Base-by-base conservation (phyloP, 2,113 vertebrate species). In the Oryzias melastigma region DNA sequence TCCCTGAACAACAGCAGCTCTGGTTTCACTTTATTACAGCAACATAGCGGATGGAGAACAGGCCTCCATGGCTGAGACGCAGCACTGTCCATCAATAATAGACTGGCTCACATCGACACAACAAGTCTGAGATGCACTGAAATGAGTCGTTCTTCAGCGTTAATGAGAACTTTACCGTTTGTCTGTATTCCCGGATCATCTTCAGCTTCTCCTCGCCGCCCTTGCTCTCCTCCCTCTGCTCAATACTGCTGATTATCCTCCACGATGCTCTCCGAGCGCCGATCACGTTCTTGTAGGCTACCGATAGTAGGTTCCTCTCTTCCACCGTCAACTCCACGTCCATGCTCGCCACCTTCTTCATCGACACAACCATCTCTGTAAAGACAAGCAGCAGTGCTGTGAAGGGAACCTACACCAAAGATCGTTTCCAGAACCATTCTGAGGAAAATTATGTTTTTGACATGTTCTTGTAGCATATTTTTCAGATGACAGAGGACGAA, bases 161-260 rank as follows among this genome's bases (percentile, higher is more conserved):
- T 45, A 6, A 5, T 1, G 41, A 29, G 53, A 5, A 14, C 14
- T 68, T 93, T 89, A 99, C 97, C 93, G 92, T 95, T 95, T 97
- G 94, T 90, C 95, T 95, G 91, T 99, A 98, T 67, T 98, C 95
- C 89, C 93, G 93, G 87, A 98, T 98, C 96, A 98, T 98, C 92
- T 96, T 97, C 91, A 98, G 88, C 88, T 97, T 98, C 71, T 95
- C 94, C 81, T 97, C 95, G 75, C 93, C 94, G 40, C 94, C 94
- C 88, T 98, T 98, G 90, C 85, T 95, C 91, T 98, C 96, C 87
- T 98, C 97, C 89, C 97, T 96, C 92, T 98, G 95, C 92, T 98
- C 96, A 62, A 98, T 97, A 91, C 95, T 97, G 90, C 96, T 98
- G 91, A 98, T 98, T 95, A 98, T 98, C 92, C 97, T 96, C 97